A percentile compares a stretch with the other conserved stretches of the same genome.
These are phyloP conservation scores for Eristalis tenax DNA, from an alignment of 2,888 invertebrate genomes.

Conservation along the genomic window DNA sequence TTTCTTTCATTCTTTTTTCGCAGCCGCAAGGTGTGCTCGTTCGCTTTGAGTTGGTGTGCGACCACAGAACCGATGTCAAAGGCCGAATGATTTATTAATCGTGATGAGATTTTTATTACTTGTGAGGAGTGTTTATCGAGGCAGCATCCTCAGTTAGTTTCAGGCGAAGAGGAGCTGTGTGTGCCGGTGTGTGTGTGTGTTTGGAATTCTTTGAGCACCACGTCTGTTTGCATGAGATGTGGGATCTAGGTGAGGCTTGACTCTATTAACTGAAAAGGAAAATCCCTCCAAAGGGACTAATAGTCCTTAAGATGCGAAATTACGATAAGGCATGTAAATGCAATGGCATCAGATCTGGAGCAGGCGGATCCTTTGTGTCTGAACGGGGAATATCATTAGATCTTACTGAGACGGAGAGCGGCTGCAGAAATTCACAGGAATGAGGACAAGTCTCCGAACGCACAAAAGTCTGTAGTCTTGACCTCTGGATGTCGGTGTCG, in stretches of 20 bases:
- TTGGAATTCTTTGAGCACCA: no score
- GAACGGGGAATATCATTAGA: neutral
- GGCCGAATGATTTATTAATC: slow-evolving; percentile 60
- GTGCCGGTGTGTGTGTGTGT: no score
- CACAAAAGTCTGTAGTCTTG: no score
- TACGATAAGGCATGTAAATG: neutral
- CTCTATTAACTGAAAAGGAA: neutral
- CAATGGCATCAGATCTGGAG: neutral
- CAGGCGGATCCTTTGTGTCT: neutral
- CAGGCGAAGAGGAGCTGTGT: neutral
- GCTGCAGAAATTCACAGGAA: no score
- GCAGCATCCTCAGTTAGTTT: slow-evolving; percentile 11
- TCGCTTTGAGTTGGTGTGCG: slow-evolving; percentile 26
- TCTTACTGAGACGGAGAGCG: no score
- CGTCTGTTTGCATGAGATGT: neutral
- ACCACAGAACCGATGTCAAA: slow-evolving; percentile 54
- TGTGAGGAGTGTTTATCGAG: slow-evolving; percentile 48
- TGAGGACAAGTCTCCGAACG: no score
- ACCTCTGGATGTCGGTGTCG: no score
- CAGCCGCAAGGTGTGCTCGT: slow-evolving; percentile 5
- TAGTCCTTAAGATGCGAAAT: neutral
- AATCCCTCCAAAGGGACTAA: neutral
- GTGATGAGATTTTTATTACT: slow-evolving; percentile 68
- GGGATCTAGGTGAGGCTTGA: slow-evolving; percentile 4
- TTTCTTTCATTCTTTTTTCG: slow-evolving; percentile 6